Percentiles rank a stretch among this genome's conserved stretches.
Conservation (phyloP, 2,113 vertebrate genomes). For the Mustelus asterias region DNA sequence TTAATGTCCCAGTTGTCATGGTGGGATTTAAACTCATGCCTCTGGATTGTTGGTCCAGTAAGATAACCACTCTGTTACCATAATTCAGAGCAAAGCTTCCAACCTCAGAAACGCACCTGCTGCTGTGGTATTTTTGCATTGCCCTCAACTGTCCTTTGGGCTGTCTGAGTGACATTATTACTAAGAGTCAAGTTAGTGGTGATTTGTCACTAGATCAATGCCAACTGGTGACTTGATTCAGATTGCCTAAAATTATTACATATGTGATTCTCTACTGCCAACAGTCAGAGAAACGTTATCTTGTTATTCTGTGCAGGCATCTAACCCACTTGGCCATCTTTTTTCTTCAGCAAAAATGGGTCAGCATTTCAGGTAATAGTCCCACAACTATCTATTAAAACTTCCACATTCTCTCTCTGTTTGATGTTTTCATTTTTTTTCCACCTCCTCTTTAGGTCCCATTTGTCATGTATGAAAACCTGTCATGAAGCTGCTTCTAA, state of each 20-base stretch:
- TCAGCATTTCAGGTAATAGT: not conserved
- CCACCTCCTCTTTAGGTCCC: not conserved
- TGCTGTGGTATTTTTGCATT: not conserved
- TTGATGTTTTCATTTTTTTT: not conserved
- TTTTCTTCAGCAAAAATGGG: not conserved
- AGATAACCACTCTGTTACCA: not conserved
- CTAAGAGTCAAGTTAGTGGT: not conserved
- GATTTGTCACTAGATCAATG: not conserved
- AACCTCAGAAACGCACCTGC: not conserved
- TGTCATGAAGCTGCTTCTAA: not conserved
- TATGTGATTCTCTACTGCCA: not conserved
- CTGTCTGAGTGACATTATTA: not conserved
- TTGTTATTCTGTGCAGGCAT: not conserved
- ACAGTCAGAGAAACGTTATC: not conserved
- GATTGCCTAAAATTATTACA: not conserved
- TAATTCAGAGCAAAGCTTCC: not conserved
- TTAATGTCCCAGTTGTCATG: not conserved
- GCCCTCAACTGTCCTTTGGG: not conserved
- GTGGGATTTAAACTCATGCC: not conserved
- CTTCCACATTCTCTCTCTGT: not conserved
- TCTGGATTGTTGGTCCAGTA: not conserved
- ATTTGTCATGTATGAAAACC: not conserved
- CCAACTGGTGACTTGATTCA: not conserved
- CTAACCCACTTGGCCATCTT: not conserved
- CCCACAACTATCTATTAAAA: not conserved